Evolutionary conservation across 2,888 invertebrate genomes (phyloP), one percentile per base, ranked within the genome.

Genomic region (Nomada lathburiana): DNA sequence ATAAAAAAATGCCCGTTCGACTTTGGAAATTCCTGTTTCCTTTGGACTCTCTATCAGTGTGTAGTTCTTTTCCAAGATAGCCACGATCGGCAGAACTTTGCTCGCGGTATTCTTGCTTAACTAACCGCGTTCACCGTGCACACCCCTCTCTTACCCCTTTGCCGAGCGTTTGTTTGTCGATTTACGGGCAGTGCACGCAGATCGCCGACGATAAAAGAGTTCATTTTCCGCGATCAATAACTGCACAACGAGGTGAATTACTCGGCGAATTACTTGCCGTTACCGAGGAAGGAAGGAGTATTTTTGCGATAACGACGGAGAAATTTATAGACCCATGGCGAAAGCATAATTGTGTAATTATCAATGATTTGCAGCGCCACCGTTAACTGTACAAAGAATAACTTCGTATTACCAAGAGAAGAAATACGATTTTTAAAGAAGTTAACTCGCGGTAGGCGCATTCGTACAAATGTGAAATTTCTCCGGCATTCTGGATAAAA

Each of bases 181-280:
- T 68, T 50, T 64, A 69, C 50, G 50, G 72, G 64, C 69, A 53
- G 59, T 68, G 72, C 68, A 47, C 76, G 65, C 16, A 26, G 76
- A 76, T 81, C 76, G 50, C 7, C 11, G 29, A 26, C 55, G 82
- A 81, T 69, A 76, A 69, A 64, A n/a, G 55, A 36, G 60, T 69
- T 69, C 42, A 64, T 73, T 73, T 62, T 60, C 42, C 60, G 10
- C 77, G 72, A 81, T 81, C 82, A 59, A 82, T 82, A 77, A 42
- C 18, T 36, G n/a, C 20, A 47, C 72, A 50, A 77, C 70, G 20
- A 20, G 29, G 62, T 11, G 59, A 71, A 81, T 81, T 76, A 72
- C 44, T 20, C 65, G 65, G 47, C 47, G 50, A 71, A 71, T 71
- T 71, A 71, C 36, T 71, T 71, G 50, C 60, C 50, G 50, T 52